phyloP scores from a whole-genome alignment of 2,113 vertebrate species.

The Solea solea region DNA sequence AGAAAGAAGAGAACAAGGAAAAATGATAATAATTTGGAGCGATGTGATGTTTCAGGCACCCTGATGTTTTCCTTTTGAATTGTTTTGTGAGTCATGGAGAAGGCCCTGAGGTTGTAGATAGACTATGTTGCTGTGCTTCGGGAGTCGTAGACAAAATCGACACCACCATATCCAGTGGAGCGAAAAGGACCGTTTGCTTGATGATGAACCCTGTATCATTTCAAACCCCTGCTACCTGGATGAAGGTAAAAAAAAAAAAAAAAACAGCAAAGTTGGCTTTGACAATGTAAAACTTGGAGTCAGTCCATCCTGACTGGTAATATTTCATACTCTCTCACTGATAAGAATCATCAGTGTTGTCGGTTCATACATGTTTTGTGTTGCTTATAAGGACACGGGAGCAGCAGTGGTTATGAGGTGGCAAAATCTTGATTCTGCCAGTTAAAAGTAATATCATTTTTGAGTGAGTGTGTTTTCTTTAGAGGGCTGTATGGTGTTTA shows the following conservation, averaged over 20 bases:
- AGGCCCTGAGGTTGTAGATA: not conserved
- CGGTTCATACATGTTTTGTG: conserved; percentile 16
- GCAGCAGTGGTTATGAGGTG: not conserved
- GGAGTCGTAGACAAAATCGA: conserved; percentile 58
- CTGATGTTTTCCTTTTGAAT: conserved; percentile 13
- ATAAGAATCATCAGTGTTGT: too few relatives aligned
- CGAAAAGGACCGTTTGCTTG: conserved; percentile 65
- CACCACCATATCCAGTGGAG: conserved; percentile 44
- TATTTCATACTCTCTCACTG: too few relatives aligned
- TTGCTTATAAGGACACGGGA: conserved; percentile 44
- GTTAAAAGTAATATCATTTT: too few relatives aligned
- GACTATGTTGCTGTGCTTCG: conserved; percentile 76
- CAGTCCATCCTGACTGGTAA: not conserved
- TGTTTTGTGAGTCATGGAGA: conserved; percentile 6
- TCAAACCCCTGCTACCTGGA: conserved; percentile 63
- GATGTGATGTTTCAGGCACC: conserved; percentile 2
- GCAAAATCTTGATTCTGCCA: not conserved
- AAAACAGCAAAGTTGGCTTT: not conserved
- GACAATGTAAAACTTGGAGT: not conserved
- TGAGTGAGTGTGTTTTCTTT: not conserved
- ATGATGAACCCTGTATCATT: conserved; percentile 49
- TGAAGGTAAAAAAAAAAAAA: conserved; percentile 73
- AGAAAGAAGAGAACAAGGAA: conserved; percentile 14
- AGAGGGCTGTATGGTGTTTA: not conserved
- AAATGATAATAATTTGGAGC: not conserved